Conservation (phyloP, 1,140 invertebrate genomes). For the Latrodectus geometricus region DNA sequence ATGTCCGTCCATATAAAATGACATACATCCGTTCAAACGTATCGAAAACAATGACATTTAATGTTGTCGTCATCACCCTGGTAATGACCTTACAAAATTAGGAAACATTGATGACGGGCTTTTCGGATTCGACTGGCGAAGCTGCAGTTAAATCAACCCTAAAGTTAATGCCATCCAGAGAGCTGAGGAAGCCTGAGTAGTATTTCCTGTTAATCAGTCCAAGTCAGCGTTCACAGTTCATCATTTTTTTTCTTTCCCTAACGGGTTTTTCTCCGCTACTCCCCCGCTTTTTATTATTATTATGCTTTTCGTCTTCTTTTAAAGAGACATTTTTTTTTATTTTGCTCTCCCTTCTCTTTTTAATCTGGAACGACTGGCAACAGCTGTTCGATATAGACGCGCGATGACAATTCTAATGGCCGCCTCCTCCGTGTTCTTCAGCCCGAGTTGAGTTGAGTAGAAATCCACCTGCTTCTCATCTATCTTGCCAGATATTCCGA, state of each 20-base stretch:
- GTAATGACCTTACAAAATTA: conserved; percentile 59
- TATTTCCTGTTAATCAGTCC: conserved; percentile 61
- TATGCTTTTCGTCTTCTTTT: conserved; percentile 19
- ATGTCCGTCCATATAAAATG: conserved; percentile 20
- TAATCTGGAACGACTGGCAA: conserved; percentile 50
- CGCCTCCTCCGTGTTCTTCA: conserved; percentile 32
- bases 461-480: conserved; percentile 59
- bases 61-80: conserved; percentile 23
- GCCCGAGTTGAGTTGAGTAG: conserved; percentile 51
- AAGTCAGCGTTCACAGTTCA: conserved; percentile 46
- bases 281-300: conserved; percentile 43
- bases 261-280: conserved; percentile 52
- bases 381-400: conserved; percentile 59
- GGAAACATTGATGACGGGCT: conserved; percentile 49
- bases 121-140: conserved; percentile 31
- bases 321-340: conserved; percentile 18
- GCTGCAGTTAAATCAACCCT: conserved; percentile 45
- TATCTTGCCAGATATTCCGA: conserved; percentile 35
- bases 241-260: conserved; percentile 41
- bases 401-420: conserved; percentile 61
- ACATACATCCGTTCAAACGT: conserved; percentile 51
- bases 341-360: conserved; percentile 28
- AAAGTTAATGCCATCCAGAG: conserved; percentile 48
- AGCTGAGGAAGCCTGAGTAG: conserved; percentile 43
- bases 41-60: conserved; percentile 51